phyloP scores from a whole-genome alignment of 2,797 vertebrate species.

The Hippopotamyrus pictus region DNA sequence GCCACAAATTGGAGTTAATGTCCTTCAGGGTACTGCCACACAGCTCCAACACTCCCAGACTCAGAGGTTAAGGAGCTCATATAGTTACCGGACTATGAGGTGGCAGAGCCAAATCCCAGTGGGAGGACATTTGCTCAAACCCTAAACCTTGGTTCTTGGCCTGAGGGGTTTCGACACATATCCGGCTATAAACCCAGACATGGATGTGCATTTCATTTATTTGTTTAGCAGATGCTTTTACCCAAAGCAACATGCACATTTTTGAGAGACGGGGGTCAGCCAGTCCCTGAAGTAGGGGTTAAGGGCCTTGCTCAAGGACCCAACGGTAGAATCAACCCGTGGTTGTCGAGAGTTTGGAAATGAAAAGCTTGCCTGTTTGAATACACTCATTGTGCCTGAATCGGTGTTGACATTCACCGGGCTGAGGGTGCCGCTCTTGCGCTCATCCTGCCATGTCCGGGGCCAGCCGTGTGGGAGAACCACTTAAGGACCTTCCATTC shows the following conservation, averaged over 20 bases:
- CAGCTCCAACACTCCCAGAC: background rate
- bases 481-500: background rate
- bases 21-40: background rate
- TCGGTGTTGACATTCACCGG: conserved; percentile 16
- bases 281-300: background rate
- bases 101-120: background rate
- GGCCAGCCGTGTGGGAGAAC: background rate
- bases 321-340: background rate
- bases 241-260: background rate
- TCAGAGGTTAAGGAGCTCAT: background rate
- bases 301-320: background rate
- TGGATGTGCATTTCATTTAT: background rate
- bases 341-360: conserved; percentile 17
- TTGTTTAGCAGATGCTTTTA: background rate
- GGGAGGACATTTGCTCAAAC: background rate
- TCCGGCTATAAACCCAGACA: background rate
- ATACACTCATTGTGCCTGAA: conserved; percentile 1
- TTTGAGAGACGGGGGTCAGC: background rate
- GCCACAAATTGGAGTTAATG: background rate
- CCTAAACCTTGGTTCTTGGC: background rate
- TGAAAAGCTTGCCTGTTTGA: conserved; percentile 23
- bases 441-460: background rate
- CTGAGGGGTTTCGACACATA: background rate
- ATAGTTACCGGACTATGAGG: background rate
- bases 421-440: background rate